Base-by-base conservation (phyloP, 2,113 vertebrate species). In the Andinoacara biseriatus region DNA sequence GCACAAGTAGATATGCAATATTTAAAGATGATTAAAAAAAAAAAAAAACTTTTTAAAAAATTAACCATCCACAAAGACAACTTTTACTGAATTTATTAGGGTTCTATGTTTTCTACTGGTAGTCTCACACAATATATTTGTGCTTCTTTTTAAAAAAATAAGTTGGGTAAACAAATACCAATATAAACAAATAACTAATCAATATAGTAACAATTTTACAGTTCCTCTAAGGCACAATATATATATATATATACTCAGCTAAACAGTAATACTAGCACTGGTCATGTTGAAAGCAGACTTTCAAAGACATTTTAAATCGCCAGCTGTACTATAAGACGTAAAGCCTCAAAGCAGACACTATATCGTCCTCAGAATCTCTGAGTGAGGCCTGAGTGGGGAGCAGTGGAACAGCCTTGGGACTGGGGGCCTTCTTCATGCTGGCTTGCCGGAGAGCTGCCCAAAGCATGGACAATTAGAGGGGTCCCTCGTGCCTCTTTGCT, bases 401-500 rank as follows among this genome's bases (percentile, higher is more conserved):
- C 87, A 72, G 82, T 87, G 87, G 92, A 91, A 93, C 89, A 91
- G 94, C 92, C 92, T 86, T 91, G 94, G 92, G 92, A 93, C 91
- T 69, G 80, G 82, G 90, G 89, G 87, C 92, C 90, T 87, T 92
- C 91, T 95, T 95, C 91, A 95, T 93, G 90, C 94, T 92, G 92
- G 92, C 91, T 92, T 95, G 92, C 94, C 94, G 91, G 91, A 93
- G 93, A 94, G 94, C 94, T 78, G 95, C 94, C 94, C 94, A 94
- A 94, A 95, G 94, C 94, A 94, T 93, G 91, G 90, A 95, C 95
- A 96, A 96, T 96, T 96, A 96, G 93, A 94, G 90, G 88, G 93
- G 91, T 96, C 95, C 95, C 95, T 91, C 93, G 94, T 95, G 96
- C 91, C 94, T 95, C 94, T 95, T 96, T 95, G 95, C 95, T 96